Conservation (phyloP, 2,797 vertebrate species). For the Coreius guichenoti region DNA sequence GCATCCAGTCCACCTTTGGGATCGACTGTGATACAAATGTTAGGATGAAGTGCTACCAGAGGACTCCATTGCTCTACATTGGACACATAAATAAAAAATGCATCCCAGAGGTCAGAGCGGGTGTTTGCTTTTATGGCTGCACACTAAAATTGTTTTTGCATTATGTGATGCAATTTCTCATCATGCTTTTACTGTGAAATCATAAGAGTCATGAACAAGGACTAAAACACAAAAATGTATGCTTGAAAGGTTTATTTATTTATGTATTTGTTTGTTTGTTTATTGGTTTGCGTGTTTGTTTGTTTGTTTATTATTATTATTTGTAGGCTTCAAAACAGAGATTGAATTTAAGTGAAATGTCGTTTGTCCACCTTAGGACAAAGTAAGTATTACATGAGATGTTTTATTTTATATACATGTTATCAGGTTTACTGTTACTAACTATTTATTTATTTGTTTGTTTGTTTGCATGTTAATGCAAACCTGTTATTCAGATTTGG, state of each 20-base stretch:
- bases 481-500: not conserved
- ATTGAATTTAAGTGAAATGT: not conserved
- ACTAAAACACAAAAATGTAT: not conserved
- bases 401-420: not conserved
- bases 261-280: no score
- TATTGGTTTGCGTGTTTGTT: not conserved
- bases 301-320: no score
- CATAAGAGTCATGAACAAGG: not conserved
- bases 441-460: not conserved
- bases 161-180: constrained; percentile 1
- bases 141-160: not conserved
- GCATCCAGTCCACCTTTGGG: constrained; percentile 32
- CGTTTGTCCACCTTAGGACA: not conserved
- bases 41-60: constrained; percentile 20
- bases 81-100: constrained; percentile 5
- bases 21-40: constrained; percentile 13
- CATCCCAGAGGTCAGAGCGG: not conserved
- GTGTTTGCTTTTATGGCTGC: not conserved
- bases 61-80: not conserved
- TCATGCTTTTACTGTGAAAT: not conserved
- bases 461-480: no score
- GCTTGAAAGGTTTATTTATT: not conserved
- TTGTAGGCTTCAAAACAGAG: no score
- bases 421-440: not conserved
- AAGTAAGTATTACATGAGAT: not conserved